Evolutionary conservation across 2,797 vertebrate genomes (phyloP), one percentile per base, ranked within the genome.

Genomic region (Myoxocephalus aenaeus): DNA sequence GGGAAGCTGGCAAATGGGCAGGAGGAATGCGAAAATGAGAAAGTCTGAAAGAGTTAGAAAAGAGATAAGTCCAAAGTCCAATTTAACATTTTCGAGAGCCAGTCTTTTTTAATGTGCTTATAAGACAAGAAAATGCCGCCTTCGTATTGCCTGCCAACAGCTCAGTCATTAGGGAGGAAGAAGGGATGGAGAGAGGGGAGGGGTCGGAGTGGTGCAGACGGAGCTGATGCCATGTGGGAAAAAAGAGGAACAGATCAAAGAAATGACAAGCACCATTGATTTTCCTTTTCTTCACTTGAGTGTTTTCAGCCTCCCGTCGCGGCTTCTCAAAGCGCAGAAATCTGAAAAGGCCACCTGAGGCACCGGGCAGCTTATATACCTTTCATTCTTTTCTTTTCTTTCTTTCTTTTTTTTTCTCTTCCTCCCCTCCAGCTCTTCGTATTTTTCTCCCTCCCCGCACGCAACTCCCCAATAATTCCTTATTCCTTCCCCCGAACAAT

Each of bases 291-390:
- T 59, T 59, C 79, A 58, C 82, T 86, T 17, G 14, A 88, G 72
- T 86, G 87, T 88, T 90, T 88, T 85, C 88, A 57, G 77, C 66
- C 65, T 67, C 85, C 86, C 68, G 65, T 80, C 66, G 86, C 79
- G 78, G 86, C 81, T 59, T 84, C 79, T 87, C 71, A 86, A 90
- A 92, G 87, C 53, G 25, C 78, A 63, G 91, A 80, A 91, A 91
- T 91, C 76, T 83, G 80, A 91, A 89, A 89, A 89, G 81, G 87
- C 90, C 92, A 90, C 88, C 90, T 85, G 90, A 93, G 90, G 89
- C 11, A 34, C 65, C 22, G 42, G 53, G 48, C 72, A 32, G 42
- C 77, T 81, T 50, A 42, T 12, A 34, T 66, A 73, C 22, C 76
- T 66, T 59, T 69, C 46, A 73, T 70, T 63, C 70, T 68, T 53